Base-by-base conservation (phyloP, 2,113 vertebrate genomes). In the Xenopus laevis region DNA sequence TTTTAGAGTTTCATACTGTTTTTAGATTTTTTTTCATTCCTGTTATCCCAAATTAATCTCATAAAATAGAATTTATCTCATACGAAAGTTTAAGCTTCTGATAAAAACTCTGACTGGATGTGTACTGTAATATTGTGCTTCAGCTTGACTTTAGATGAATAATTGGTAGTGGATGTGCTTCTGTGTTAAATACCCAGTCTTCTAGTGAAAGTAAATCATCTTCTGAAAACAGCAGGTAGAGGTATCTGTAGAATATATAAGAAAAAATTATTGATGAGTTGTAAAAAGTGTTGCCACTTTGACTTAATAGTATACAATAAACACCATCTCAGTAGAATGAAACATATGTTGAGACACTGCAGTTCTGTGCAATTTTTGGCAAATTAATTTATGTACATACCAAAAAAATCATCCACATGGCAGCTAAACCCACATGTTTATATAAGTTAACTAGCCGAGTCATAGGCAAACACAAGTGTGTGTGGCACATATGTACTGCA, bases 161-260 rank as follows among this genome's bases (percentile, higher is more conserved):
- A 82, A 99, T 68, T 0, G 97, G 97, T 83, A 99, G 92, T 0
- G 97, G 97, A 58, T 99, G 97, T 79, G 97, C 97, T 81, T 99
- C 97, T 0, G 97, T 99, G 86, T 98, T 99, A 87, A 99, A 99
- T 67, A 99, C 94, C 97, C 97, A 99, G 72, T 98, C 97, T 71
- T 99, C 95, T 81, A 95, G 87, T 0, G 97, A 91, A 60, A 99
- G 91, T 72, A 95, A 84, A 1, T 97, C 94, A 57, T 99, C 97
- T 59, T 99, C 97, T 72, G 94, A 98, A 92, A 99, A 99, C 82
- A 99, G 92, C 84, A 99, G 91, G 87, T 97, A 99, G 84, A 99
- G 93, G 83, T 99, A 99, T 90, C 97, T 99, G 83, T 17, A 68
- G 27, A 57, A 68, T 5, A 68, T 27, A 75, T 4, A 64, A 33